Base-by-base conservation (phyloP, 2,797 vertebrate species). In the Acrossocheilus fasciatus region DNA sequence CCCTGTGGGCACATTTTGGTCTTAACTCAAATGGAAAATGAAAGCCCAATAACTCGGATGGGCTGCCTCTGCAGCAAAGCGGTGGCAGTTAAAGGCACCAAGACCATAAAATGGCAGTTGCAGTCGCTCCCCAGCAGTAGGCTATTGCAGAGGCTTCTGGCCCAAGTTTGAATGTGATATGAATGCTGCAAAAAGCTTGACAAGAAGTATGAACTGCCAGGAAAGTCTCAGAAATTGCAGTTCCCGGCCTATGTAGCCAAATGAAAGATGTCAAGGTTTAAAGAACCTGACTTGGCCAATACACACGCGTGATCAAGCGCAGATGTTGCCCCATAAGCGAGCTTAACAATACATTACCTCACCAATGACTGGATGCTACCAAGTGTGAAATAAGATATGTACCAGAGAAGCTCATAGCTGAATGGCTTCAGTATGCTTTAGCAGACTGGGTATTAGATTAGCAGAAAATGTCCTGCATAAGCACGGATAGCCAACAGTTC, bases 371-470 rank as follows among this genome's bases (percentile, higher is more conserved):
- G 69, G 18, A 73, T 12, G 17, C 50, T 59, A 70, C 45, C 74
- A 77, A 52, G 59, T 84, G 62, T 84, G 83, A 68, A 84, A 77
- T 84, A 84, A 77, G 82, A 84, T 78, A 23, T 78, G 75, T 80
- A 57, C 47, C 39, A 77, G 59, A 77, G 57, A 52, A 75, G 41
- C 54, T 34, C 70, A 75, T 52, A 68, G 62, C 73, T 68, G 73
- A 84, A 84, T 68, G 59, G 20, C 34, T 68, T 62, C 81, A 45
- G 81, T 73, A 47, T 83, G 72, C 41, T 77, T 54, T 77, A 12
- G 74, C 73, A 77, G 26, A 50, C 83, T 57, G 14, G 64, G 45
- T 80, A 23, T 78, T 57, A 54, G 47, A 41, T 78, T 59, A 85
- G 17, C 50, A 57, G 62, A 41, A 57, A 79, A 79, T 85, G 11